phyloP scores from a whole-genome alignment of 2,113 vertebrate species.

The Sapajus apella region DNA sequence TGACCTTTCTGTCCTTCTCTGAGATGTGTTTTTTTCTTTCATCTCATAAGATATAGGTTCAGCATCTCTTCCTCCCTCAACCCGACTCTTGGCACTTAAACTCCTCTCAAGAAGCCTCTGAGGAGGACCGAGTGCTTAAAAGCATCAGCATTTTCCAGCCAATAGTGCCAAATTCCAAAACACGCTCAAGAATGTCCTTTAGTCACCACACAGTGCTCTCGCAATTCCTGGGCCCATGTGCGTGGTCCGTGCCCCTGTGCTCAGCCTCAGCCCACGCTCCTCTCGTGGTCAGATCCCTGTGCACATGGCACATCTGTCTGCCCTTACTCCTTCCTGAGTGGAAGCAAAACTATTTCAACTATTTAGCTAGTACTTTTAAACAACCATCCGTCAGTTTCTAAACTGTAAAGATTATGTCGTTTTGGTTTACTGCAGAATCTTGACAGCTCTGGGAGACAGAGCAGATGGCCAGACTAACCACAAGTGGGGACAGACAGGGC shows the following conservation, averaged over 20 bases:
- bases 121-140: background rate
- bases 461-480: background rate
- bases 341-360: slow-evolving; percentile 26
- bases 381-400: background rate
- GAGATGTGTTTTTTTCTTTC: background rate
- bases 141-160: background rate
- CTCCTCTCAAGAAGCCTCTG: background rate
- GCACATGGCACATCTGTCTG: accelerated
- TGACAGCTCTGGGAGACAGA: background rate
- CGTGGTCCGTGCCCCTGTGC: accelerated
- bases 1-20: background rate
- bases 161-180: background rate
- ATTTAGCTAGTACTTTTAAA: background rate
- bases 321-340: background rate
- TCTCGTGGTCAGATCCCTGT: background rate
- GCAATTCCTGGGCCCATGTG: accelerated
- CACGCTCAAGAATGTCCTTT: background rate
- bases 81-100: background rate
- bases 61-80: background rate
- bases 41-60: background rate
- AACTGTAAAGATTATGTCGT: background rate
- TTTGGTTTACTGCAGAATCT: background rate
- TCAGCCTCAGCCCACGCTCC: background rate
- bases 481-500: background rate
- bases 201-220: too few species aligned